phyloP scores from a whole-genome alignment of 2,888 invertebrate genomes.

The Opisthograptis luteolata region DNA sequence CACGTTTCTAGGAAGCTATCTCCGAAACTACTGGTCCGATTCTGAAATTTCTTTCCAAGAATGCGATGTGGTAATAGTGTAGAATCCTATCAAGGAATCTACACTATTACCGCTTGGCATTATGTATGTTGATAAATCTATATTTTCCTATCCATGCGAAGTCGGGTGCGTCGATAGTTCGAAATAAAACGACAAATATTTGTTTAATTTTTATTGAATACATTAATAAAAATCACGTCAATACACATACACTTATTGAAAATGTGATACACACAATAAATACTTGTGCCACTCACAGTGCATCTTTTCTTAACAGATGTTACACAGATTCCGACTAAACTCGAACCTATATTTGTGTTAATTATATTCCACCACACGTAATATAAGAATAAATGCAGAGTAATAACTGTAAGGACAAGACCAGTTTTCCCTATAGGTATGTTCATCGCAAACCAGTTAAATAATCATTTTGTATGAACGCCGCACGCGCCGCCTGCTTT shows the following conservation, averaged over 20 bases:
- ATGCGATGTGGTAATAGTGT: no score
- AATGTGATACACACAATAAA: slow-evolving; percentile 64
- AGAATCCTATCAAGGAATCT: no score
- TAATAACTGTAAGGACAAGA: slow-evolving; percentile 1
- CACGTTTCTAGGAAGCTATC: no score
- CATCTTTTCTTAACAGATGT: slow-evolving; percentile 40
- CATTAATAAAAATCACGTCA: slow-evolving; percentile 77
- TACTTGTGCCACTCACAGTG: slow-evolving; percentile 64
- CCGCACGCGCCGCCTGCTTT: no score
- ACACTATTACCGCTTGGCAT: no score
- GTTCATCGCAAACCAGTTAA: slow-evolving; percentile 6
- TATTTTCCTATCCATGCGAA: no score
- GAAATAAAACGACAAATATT: slow-evolving; percentile 47
- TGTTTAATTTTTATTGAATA: slow-evolving; percentile 72
- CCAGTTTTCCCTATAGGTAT: slow-evolving; percentile 14
- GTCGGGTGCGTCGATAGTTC: no score
- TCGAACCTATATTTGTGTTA: neutral
- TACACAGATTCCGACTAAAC: slow-evolving; percentile 1
- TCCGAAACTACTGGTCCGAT: no score
- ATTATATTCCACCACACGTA: slow-evolving; percentile 12
- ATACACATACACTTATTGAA: slow-evolving; percentile 70
- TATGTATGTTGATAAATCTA: no score
- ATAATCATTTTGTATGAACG: neutral
- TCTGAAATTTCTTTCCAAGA: no score
- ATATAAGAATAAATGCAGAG: neutral